A percentile compares a stretch with the other conserved stretches of the same genome.
phyloP scores from a whole-genome alignment of 2,113 vertebrate genomes.

The Pygathrix nemaeus region DNA sequence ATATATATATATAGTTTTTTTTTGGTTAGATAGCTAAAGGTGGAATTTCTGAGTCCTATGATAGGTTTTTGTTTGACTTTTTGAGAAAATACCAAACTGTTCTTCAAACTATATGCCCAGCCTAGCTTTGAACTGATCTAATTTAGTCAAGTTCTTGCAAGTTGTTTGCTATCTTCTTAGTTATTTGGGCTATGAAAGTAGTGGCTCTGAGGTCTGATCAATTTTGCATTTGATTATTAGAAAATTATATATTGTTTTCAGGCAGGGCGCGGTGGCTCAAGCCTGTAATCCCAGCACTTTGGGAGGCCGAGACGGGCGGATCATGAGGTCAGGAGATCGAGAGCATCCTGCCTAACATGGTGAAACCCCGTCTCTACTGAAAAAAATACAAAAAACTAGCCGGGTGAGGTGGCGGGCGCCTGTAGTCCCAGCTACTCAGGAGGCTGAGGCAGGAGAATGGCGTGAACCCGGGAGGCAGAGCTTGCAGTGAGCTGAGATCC shows the following conservation, averaged over 20 bases:
- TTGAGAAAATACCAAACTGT: not conserved
- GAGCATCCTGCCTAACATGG: too few relatives aligned
- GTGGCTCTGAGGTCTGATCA: not conserved
- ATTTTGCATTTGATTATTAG: slow-evolving; percentile 25
- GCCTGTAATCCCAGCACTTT: too few relatives aligned
- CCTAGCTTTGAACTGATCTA: not conserved
- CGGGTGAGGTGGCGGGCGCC: too few relatives aligned
- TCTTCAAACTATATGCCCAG: slow-evolving; percentile 17
- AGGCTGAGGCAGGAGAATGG: too few relatives aligned
- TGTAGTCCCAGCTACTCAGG: too few relatives aligned
- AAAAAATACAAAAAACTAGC: too few relatives aligned
- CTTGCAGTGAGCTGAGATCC: too few relatives aligned
- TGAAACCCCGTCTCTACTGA: too few relatives aligned
- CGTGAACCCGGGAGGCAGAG: too few relatives aligned
- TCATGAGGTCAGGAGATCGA: too few relatives aligned
- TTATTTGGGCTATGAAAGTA: not conserved
- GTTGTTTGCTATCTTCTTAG: not conserved
- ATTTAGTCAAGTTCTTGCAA: not conserved
- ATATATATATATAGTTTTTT: not conserved
- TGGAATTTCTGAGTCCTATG: not conserved
- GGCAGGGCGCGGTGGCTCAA: too few relatives aligned
- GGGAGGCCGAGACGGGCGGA: too few relatives aligned
- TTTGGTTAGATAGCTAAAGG: not conserved
- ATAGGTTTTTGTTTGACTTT: not conserved
- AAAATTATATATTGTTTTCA: not conserved